Evolutionary conservation across 2,888 invertebrate species (phyloP), one percentile per base, ranked within the genome.

Genomic region (Drosophila falleni): DNA sequence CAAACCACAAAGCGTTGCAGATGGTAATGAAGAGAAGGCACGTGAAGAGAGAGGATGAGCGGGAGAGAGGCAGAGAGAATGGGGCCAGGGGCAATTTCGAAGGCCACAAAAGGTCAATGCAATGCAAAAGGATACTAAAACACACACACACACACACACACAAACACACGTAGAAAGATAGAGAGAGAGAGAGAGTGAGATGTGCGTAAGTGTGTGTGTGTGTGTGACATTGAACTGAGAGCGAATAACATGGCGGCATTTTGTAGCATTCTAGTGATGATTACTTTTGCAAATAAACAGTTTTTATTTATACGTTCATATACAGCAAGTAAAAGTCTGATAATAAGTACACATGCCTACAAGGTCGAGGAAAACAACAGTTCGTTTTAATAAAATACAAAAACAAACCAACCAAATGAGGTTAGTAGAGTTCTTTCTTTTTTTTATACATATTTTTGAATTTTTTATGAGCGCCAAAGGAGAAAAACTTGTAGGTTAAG

Each of bases 101-200:
- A 78, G 75, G 69, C 75, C 74, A 50, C 39, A 16, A 61, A 78
- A 68, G 76, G 76, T 77, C 76, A 76, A 62, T 76, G 79, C 75
- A 76, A 61, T 69, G 68, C 33, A 58, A 76, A 74, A 74, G 69
- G 79, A 78, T 76, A 63, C 59, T 26, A 61, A 42, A 16, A 16
- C 16, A 39, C n/a, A 47, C 44, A 46, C 15, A 49, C 35, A 50
- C 5, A 50, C 23, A 3, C 3, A 23, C 3, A 23, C 23, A 23
- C 23, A 2, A n/a, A n/a, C n/a, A 23, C 23, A 23, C 23, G 23
- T 3, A 3, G n/a, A n/a, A n/a, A n/a, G n/a, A n/a, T 19, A 19
- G 23, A 23, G 23, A 23, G 23, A 19, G 23, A 23, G 23, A 23
- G 23, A 23, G 23, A 23, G 0, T 19, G 23, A 47, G 19, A 15